A percentile compares a stretch with the other conserved stretches of the same genome.
These are phyloP conservation scores for Holocentrus rufus DNA, from an alignment of 2,797 vertebrate species.

Conservation along the genomic window DNA sequence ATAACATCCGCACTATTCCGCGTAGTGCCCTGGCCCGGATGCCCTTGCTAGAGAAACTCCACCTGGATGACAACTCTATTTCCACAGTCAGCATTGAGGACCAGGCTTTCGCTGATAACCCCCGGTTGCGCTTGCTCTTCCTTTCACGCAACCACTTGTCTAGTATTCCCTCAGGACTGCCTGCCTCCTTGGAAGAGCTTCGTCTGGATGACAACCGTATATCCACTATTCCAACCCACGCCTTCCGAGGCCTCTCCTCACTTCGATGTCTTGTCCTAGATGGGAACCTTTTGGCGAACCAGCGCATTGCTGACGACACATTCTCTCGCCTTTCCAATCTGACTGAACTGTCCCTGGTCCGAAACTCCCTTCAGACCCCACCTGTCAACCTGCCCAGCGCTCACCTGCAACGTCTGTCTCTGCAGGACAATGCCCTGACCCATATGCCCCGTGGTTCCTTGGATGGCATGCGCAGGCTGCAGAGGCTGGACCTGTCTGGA, in stretches of 20 bases:
- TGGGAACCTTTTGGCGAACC: constrained; percentile 95
- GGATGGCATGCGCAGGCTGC: constrained; percentile 88
- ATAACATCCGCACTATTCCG: constrained; percentile 91
- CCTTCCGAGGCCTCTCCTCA: constrained; percentile 90
- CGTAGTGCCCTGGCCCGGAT: constrained; percentile 87
- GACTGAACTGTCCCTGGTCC: constrained; percentile 91
- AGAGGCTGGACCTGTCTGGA: constrained; percentile 91
- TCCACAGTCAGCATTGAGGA: constrained; percentile 96
- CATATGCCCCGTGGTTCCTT: constrained; percentile 90
- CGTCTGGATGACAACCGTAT: constrained; percentile 96
- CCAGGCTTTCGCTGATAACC: constrained; percentile 92
- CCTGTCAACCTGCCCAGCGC: constrained; percentile 91
- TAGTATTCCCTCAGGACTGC: constrained; percentile 94
- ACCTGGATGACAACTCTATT: constrained; percentile 95
- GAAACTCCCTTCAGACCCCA: constrained; percentile 91
- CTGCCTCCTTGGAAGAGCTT: constrained; percentile 92
- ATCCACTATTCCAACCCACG: constrained; percentile 92
- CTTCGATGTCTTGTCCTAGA: constrained; percentile 92
- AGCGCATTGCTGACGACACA: constrained; percentile 95
- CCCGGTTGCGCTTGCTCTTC: constrained; percentile 88
- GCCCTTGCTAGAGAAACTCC: constrained; percentile 91
- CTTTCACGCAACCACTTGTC: constrained; percentile 95
- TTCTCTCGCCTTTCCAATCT: constrained; percentile 90
- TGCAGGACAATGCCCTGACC: constrained; percentile 93
- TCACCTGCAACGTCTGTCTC: constrained; percentile 88